Evolutionary conservation across 1,140 invertebrate genomes (phyloP).

Genomic region (Diploscapter pachys): DNA sequence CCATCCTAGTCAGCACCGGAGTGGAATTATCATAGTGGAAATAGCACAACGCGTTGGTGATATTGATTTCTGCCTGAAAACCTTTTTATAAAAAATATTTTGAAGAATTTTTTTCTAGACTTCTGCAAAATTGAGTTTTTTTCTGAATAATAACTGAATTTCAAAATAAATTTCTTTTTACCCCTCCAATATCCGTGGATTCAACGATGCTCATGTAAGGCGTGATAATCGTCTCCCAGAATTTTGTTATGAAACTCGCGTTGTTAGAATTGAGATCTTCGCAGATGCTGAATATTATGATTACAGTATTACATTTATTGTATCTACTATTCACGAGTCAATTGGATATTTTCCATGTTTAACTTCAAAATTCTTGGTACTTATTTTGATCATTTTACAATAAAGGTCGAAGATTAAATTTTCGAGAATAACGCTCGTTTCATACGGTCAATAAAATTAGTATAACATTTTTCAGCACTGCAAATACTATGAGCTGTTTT

Average conservation of each 20-base stretch:
- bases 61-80: conserved; percentile 14
- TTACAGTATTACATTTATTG: no score
- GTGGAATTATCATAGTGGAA: conserved; percentile 8
- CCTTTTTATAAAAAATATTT: no score
- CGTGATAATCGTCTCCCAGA: conserved; percentile 32
- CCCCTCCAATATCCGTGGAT: conserved; percentile 25
- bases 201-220: conserved; percentile 36
- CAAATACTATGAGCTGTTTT: no score
- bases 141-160: conserved; percentile 8
- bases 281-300: conserved; percentile 25
- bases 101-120: no score
- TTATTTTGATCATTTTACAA: no score
- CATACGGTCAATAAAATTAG: neutral
- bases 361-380: no score
- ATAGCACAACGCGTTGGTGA: conserved; percentile 25
- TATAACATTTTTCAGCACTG: neutral
- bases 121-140: neutral
- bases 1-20: neutral
- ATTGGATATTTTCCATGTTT: no score
- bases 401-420: no score
- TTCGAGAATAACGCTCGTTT: neutral
- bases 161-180: conserved; percentile 9
- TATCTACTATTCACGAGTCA: no score
- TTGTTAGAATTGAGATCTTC: conserved; percentile 24
- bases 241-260: conserved; percentile 18